These are phyloP conservation scores for Coleophora deauratella DNA, from an alignment of 2,888 invertebrate species.

Conservation along the genomic window DNA sequence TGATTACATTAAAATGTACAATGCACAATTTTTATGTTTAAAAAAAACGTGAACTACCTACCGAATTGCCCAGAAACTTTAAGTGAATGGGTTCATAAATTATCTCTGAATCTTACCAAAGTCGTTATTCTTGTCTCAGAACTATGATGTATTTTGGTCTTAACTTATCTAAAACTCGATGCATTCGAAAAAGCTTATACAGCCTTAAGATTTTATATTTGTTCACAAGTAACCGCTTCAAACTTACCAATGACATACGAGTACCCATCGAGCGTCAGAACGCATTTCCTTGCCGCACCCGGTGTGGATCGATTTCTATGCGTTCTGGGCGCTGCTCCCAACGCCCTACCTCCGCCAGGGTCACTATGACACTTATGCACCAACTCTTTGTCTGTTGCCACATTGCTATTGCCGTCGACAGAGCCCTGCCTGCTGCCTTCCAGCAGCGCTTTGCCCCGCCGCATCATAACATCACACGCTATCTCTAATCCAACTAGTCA, in stretches of 20 bases:
- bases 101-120: too few relatives aligned
- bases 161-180: too few relatives aligned
- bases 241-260: conserved; percentile 90
- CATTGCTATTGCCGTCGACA: conserved; percentile 53
- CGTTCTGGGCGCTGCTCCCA: conserved; percentile 50
- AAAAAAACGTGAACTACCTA: too few relatives aligned
- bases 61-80: too few relatives aligned
- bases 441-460: conserved; percentile 61
- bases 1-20: too few relatives aligned
- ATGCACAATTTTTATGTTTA: too few relatives aligned
- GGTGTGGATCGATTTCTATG: conserved; percentile 63
- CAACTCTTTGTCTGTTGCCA: conserved; percentile 72
- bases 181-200: too few relatives aligned
- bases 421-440: conserved; percentile 66
- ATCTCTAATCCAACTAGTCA: conserved; percentile 32
- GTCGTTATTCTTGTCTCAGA: too few relatives aligned
- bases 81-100: too few relatives aligned
- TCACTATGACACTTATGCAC: conserved; percentile 81
- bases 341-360: conserved; percentile 72
- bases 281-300: conserved; percentile 82
- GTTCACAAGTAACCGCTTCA: background rate
- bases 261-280: conserved; percentile 88
- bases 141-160: too few relatives aligned
- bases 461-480: conserved; percentile 68
- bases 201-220: too few relatives aligned